A percentile compares a stretch with the other conserved stretches of the same genome.
These are phyloP conservation scores for Trissolcus japonicus DNA, from an alignment of 2,888 invertebrate species.

Conservation along the genomic window DNA sequence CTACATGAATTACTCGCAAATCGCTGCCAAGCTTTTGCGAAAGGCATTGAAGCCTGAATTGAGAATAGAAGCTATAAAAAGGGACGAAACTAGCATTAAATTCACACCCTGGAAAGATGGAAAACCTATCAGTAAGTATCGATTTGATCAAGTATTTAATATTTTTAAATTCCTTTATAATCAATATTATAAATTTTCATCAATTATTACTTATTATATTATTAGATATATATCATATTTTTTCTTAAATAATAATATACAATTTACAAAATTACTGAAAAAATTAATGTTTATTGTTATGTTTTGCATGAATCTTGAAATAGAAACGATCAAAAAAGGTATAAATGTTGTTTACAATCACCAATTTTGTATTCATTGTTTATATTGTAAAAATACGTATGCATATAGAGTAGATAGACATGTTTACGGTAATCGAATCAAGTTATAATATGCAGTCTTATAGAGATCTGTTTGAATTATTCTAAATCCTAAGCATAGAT, in stretches of 20 bases:
- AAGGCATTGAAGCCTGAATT: constrained; percentile 87
- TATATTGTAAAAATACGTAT: no score
- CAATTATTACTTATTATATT: neutral
- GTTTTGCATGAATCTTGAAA: no score
- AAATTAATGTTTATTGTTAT: neutral
- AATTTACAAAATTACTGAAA: neutral
- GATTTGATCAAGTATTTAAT: constrained; percentile 2
- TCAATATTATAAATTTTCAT: neutral
- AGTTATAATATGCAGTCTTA: no score
- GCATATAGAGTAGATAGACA: no score
- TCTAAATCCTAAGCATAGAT: no score
- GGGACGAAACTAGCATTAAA: constrained; percentile 86
- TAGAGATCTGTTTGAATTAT: no score
- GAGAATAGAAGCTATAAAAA: constrained; percentile 84
- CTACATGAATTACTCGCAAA: constrained; percentile 97
- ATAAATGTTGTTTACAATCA: no score
- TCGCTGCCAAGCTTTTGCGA: constrained; percentile 90
- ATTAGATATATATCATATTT: neutral
- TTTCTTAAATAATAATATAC: neutral
- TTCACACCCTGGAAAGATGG: constrained; percentile 94
- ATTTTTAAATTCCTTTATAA: neutral
- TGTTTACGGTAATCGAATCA: no score
- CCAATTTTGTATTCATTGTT: no score
- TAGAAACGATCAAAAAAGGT: no score
- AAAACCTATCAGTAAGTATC: constrained; percentile 86